Conservation (phyloP, 2,797 vertebrate species). For the Cichlasoma orientale region DNA sequence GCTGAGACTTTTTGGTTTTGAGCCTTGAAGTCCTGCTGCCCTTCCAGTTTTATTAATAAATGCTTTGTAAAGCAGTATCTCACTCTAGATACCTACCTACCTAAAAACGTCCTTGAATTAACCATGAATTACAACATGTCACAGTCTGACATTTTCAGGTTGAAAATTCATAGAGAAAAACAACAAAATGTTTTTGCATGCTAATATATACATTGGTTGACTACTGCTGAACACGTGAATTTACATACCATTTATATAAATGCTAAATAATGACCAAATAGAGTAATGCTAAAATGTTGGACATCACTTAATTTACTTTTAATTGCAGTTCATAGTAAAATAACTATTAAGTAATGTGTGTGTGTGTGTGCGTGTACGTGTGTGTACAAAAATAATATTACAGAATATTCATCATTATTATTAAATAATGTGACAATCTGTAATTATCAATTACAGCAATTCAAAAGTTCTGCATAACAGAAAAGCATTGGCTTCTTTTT, state of each 20-base stretch:
- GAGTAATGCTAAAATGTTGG: background rate
- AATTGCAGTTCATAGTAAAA: background rate
- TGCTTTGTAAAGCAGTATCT: too few relatives aligned
- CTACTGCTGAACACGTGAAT: background rate
- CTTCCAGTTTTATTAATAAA: too few relatives aligned
- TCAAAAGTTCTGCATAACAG: background rate
- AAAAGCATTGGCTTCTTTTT: background rate
- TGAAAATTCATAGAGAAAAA: too few relatives aligned
- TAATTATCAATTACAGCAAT: background rate
- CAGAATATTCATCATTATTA: background rate
- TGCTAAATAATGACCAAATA: background rate
- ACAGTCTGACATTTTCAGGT: too few relatives aligned
- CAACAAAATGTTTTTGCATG: too few relatives aligned
- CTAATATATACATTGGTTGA: background rate
- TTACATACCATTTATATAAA: background rate
- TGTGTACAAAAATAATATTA: background rate
- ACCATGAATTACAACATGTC: too few relatives aligned
- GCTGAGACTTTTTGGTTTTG: too few relatives aligned
- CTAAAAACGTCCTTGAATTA: too few relatives aligned
- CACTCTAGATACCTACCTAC: too few relatives aligned
- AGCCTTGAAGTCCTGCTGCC: too few relatives aligned
- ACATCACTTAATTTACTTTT: background rate
- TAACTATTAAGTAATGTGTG: background rate
- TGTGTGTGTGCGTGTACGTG: background rate
- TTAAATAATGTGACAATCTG: background rate